A percentile compares a stretch with the other conserved stretches of the same genome.
Conservation (phyloP, 2,797 vertebrate species). For the Manis pentadactyla region DNA sequence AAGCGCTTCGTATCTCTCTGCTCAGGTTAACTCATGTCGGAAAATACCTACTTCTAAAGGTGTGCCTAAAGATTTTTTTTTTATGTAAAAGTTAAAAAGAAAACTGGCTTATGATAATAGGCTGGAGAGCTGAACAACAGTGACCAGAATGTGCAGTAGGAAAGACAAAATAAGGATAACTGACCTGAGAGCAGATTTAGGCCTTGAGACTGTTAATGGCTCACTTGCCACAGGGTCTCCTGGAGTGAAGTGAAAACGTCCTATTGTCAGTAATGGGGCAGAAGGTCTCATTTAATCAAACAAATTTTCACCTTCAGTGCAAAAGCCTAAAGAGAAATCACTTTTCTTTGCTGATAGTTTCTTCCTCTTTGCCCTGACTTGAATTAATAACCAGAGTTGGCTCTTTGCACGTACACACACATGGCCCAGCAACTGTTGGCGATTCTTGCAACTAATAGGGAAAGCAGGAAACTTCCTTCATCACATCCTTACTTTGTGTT, state of each 20-base stretch:
- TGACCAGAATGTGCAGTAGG: neutral
- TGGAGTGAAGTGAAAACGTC: neutral
- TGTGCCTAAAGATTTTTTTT: neutral
- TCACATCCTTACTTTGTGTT: constrained; percentile 44
- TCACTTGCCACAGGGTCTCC: neutral
- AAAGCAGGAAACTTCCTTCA: constrained; percentile 63
- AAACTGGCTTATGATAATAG: neutral
- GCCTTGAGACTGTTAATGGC: neutral
- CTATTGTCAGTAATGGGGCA: neutral
- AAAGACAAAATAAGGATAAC: neutral
- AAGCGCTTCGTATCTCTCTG: neutral
- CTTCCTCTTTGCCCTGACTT: constrained; percentile 6
- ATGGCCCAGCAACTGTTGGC: neutral
- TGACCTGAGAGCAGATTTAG: neutral
- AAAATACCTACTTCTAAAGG: neutral
- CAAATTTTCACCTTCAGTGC: constrained; percentile 35
- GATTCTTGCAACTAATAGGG: neutral
- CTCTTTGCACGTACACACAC: neutral
- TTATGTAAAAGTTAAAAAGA: neutral
- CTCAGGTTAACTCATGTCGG: neutral
- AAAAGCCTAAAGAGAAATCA: constrained; percentile 39
- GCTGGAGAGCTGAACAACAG: neutral
- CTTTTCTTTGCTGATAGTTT: constrained; percentile 40
- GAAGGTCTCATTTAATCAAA: constrained; percentile 57
- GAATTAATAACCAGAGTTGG: constrained; percentile 21